Conservation (phyloP, 2,797 vertebrate genomes). For the Helostoma temminkii region DNA sequence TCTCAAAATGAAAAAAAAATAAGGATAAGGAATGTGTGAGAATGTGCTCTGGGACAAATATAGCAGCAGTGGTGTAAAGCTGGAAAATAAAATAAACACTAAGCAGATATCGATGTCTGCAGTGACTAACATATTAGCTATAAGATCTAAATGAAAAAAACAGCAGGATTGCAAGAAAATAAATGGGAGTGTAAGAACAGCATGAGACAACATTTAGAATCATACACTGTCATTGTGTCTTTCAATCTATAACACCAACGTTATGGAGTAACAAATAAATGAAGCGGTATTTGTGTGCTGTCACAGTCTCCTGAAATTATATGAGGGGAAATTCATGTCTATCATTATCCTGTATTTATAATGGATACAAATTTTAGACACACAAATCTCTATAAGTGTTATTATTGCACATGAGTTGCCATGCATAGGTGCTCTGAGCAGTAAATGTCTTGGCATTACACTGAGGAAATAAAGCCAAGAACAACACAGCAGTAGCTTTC, state of each 20-base stretch:
- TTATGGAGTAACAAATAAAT: background rate
- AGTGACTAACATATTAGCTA: slow-evolving; percentile 26
- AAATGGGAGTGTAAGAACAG: slow-evolving; percentile 4
- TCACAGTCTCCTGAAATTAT: background rate
- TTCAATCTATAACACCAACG: background rate
- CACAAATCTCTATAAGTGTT: background rate
- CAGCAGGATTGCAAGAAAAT: background rate
- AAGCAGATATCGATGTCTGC: slow-evolving; percentile 21
- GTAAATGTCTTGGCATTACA: background rate
- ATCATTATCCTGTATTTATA: background rate
- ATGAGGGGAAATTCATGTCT: background rate
- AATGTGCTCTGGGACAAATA: background rate
- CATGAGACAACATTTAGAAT: background rate
- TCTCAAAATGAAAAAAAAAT: slow-evolving; percentile 2
- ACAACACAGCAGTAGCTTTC: slow-evolving; percentile 26
- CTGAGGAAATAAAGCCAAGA: slow-evolving; percentile 38
- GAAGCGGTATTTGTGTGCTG: too few species aligned
- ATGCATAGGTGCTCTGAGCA: slow-evolving; percentile 7
- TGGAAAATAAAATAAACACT: background rate
- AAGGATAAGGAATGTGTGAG: slow-evolving; percentile 2
- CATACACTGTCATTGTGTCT: background rate
- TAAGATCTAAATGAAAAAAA: slow-evolving; percentile 3
- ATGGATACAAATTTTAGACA: background rate
- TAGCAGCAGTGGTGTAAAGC: background rate
- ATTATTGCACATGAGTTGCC: slow-evolving; percentile 13